Base-by-base conservation (phyloP, 2,888 invertebrate genomes). In the Entomobrya multifasciata region DNA sequence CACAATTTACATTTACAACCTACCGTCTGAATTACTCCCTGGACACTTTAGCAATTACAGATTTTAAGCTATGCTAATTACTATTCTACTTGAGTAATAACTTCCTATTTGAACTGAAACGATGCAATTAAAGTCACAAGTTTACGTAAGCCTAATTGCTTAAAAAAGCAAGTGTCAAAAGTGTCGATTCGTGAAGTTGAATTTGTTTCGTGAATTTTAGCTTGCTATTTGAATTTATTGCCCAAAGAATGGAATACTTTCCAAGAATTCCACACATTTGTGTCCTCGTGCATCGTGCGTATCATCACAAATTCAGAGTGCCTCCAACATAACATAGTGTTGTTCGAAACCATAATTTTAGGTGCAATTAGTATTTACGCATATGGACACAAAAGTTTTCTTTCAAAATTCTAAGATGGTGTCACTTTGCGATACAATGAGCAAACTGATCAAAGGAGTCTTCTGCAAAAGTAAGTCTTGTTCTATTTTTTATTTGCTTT, bases 401-500 rank as follows among this genome's bases (percentile, higher is more conserved):
- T 36, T 47, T 67, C 5, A 4, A 30, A 62, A 22, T n/a, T n/a
- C 36, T 22, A 74, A 25, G 8, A 84, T 84, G 84, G 65, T 84
- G 41, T 85, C 85, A 17, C 57, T 85, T 20, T 85, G 85, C 70
- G 85, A 85, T 55, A 72, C 70, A 44, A 77, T 85, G 30, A 57
- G 47, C 70, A 72, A 41, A 60, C 27, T 78, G n/a, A 60, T 85
- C 49, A 85, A 79, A 17, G 62, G n/a, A 11, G 62, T 85, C 78
- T 85, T 85, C 72, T 85, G 85, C 36, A 85, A 85, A 57, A 55
- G 78, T 78, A 72, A 36, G 85, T 79, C n/a, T n/a, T n/a, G n/a
- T n/a, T n/a, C n/a, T n/a, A n/a, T n/a, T n/a, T n/a, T n/a, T n/a
- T n/a, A n/a, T 55, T 41, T 55, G 17, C 17, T 20, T 41, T 57